Base-by-base conservation (phyloP, 2,888 invertebrate species). In the Amphipoea lucens region DNA sequence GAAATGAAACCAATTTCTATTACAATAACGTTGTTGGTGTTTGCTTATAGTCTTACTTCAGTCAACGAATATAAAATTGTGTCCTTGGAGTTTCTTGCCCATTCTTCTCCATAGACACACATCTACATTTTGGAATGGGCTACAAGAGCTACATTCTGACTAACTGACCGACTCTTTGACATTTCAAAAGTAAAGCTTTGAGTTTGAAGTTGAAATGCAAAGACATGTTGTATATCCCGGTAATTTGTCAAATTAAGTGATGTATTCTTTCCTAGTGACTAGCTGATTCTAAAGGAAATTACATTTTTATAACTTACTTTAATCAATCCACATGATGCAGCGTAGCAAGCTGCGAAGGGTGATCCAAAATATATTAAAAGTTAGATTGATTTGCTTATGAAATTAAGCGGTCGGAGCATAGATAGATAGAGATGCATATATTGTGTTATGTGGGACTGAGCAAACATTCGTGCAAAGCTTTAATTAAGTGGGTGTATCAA, bases 261-360 rank as follows among this genome's bases (percentile, higher is more conserved):
- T 60, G 20, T 48, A 70, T 51, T 60, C 51, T 4, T 45, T 36
- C 70, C 60, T 29, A 80, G 65, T 29, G 60, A 45, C 62, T 65
- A 48, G 40, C 45, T 73, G 12, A 40, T 74, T 67, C 17, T 9
- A 62, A 42, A 60, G 67, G 71, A 73, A 69, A 77, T 72, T 65
- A 65, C 60, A 57, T 76, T 81, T 79, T 85, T 71, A 77, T 77
- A 74, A 29, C 80, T 76, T 17, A 72, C 68, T 84, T 85, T 76
- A 75, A 67, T 76, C 81, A 78, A 79, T 72, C 51, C n/a, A 78
- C n/a, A 51, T 36, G 57, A 63, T 82, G 65, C 57, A 36, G 51
- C 68, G 29, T 63, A 67, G 40, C 54, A 68, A 72, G 36, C 36
- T 63, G 29, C 60, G 68, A 72, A 57, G 23, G 51, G 17, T 20